Conservation (phyloP, 2,888 invertebrate genomes). For the Tuta absoluta region DNA sequence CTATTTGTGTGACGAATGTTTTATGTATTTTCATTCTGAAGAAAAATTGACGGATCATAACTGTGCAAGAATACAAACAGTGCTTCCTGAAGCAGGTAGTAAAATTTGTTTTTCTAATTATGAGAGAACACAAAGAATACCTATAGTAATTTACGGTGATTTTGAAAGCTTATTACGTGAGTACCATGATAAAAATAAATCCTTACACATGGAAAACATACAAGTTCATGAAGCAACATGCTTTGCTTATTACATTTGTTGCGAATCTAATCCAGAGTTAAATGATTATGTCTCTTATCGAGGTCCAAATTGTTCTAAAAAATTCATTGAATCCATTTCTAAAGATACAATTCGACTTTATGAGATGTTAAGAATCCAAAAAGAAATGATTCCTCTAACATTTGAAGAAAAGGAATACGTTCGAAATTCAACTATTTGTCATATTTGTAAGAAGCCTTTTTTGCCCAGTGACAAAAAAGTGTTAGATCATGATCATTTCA, state of each 20-base stretch:
- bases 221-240: slow-evolving; percentile 35
- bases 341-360: slow-evolving; percentile 9
- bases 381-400: slow-evolving; percentile 12
- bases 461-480: background rate
- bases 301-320: slow-evolving; percentile 26
- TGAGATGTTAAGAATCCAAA: slow-evolving; percentile 8
- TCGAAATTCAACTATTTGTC: slow-evolving; percentile 18
- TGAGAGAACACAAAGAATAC: slow-evolving; percentile 21
- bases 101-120: background rate
- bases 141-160: slow-evolving; percentile 19
- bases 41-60: slow-evolving; percentile 3
- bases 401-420: slow-evolving; percentile 1
- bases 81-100: slow-evolving; percentile 1
- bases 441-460: slow-evolving; percentile 23
- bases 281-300: background rate
- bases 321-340: slow-evolving; percentile 13
- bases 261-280: slow-evolving; percentile 3
- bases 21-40: slow-evolving; percentile 21
- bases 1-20: slow-evolving; percentile 31
- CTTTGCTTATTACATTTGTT: background rate
- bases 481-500: slow-evolving; percentile 12
- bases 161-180: slow-evolving; percentile 18
- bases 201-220: background rate
- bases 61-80: slow-evolving; percentile 13
- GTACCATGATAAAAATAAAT: slow-evolving; percentile 17